Conservation (phyloP, 1,140 invertebrate genomes). For the Saccostrea echinata region DNA sequence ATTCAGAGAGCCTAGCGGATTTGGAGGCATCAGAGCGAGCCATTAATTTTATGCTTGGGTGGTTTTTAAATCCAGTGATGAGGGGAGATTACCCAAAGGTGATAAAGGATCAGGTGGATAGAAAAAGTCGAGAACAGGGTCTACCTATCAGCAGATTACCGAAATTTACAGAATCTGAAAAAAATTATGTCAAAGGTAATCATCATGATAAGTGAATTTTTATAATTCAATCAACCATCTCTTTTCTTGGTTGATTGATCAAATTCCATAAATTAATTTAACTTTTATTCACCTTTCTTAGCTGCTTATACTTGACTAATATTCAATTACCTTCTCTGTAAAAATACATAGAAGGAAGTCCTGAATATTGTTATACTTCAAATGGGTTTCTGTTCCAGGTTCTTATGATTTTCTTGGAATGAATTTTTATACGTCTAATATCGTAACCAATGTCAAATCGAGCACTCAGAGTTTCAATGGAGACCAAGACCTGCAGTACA, state of each 20-base stretch:
- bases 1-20: conserved; percentile 53
- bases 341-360: too few relatives aligned
- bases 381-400: conserved; percentile 56
- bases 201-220: too few relatives aligned
- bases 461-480: conserved; percentile 60
- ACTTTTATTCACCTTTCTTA: too few relatives aligned
- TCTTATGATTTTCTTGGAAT: conserved; percentile 70
- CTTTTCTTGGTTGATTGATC: too few relatives aligned
- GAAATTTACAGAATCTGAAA: conserved; percentile 63
- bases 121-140: conserved; percentile 60
- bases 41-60: conserved; percentile 71
- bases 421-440: conserved; percentile 71
- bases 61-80: conserved; percentile 75
- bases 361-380: not conserved
- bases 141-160: conserved; percentile 61
- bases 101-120: conserved; percentile 66
- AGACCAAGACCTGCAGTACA: conserved; percentile 59
- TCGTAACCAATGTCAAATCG: conserved; percentile 60
- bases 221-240: too few relatives aligned
- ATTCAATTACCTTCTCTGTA: too few relatives aligned
- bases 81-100: conserved; percentile 78
- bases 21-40: conserved; percentile 62
- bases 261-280: too few relatives aligned
- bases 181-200: conserved; percentile 52
- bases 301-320: too few relatives aligned